Evolutionary conservation across 37 sponge, comb jelly and placozoan genomes (phyloP), one percentile per base, ranked within the genome.

Genomic region (Eunapius fragilis): DNA sequence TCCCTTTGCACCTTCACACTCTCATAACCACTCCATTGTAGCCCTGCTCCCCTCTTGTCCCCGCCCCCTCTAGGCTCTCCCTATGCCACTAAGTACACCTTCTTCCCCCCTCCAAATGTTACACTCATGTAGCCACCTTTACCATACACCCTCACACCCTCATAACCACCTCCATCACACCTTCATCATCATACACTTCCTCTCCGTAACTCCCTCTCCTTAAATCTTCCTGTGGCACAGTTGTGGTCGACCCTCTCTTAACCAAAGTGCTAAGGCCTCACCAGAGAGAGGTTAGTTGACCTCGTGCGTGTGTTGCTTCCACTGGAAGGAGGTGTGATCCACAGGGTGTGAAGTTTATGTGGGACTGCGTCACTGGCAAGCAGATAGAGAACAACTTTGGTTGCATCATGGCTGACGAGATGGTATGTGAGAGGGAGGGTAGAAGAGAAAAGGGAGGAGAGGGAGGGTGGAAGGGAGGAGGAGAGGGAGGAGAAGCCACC

Each of bases 401-500:
- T 28, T 98, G 98, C 81, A 94, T 98, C 67, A 98, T 98, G 98
- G 98, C 98, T 19, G 98, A 98, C 72, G 98, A 98, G 70, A 98
- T 96, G 96, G 91, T 91, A 69, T 26, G 75, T 37, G 28, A 3
- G 6, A 3, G 6, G 9, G 25, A 2, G 23, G 33, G 69, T 10
- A 80, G 32, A 14, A 30, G 74, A 17, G 25, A 30, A 30, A 72
- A 17, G 38, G 76, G 47, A 0, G 25, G 9, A 67, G 33, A 80
- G 30, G 69, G 32, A 14, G 74, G 74, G 32, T n/a, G 74, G 74
- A 72, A 17, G 38, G 76, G 47, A 0, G 49, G 73, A 31, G 70
- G 17, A 2, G 10, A 25, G 17, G 19, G 0, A 22, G 23, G 71
- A 67, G 33, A 80, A 17, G 41, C 37, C 24, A 23, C 2, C 58